These are phyloP conservation scores for Anthophora plumipes DNA, from an alignment of 2,888 invertebrate species.

Conservation along the genomic window DNA sequence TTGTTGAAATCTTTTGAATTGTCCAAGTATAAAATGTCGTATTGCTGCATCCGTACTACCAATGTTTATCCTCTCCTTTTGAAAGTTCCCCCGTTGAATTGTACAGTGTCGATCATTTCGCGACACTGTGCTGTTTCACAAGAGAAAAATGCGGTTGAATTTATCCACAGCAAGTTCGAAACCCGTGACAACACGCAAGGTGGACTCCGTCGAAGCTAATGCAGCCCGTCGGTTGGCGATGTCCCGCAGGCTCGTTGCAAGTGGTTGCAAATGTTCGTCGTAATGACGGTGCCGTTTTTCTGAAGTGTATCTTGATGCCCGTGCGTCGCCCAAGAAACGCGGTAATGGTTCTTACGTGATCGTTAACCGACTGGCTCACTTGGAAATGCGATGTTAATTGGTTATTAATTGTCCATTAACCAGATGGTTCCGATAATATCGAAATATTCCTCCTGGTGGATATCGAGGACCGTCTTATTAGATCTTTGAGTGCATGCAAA, in stretches of 20 bases:
- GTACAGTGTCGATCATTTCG: neutral
- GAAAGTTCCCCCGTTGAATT: neutral
- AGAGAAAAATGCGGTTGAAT: neutral
- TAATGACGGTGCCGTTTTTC: conserved; percentile 41
- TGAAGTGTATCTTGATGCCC: conserved; percentile 19
- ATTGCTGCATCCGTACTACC: too few species aligned
- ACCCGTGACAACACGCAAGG: neutral
- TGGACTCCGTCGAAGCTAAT: neutral
- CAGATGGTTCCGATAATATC: conserved; percentile 2
- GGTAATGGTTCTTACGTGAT: conserved; percentile 27
- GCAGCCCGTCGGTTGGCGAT: conserved; percentile 14
- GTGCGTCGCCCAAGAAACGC: conserved; percentile 22
- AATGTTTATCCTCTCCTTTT: too few species aligned
- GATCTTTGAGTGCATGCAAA: neutral
- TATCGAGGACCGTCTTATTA: neutral
- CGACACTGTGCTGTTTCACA: neutral
- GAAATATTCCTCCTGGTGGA: neutral
- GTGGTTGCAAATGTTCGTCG: conserved; percentile 35
- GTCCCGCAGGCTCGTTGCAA: conserved; percentile 27
- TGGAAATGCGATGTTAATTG: conserved; percentile 22
- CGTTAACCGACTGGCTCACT: conserved; percentile 33
- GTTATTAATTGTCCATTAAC: conserved; percentile 34
- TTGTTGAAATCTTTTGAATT: too few species aligned
- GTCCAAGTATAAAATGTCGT: too few species aligned
- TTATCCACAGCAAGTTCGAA: neutral